Base-by-base conservation (phyloP, 2,113 vertebrate species). In the Rhabdomys dilectus region DNA sequence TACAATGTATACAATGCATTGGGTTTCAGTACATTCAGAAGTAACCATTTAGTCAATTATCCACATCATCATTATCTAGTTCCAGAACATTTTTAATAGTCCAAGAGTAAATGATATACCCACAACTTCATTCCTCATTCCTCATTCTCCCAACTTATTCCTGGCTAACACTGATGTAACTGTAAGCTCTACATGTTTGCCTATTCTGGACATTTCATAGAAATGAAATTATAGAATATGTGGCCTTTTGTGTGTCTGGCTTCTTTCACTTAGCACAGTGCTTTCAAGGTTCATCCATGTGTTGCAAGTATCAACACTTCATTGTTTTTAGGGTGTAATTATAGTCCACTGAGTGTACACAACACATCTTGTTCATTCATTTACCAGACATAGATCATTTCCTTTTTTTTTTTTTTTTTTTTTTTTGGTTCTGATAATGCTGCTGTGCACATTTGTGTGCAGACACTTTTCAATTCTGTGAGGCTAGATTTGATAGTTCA, bases 1-100 rank as follows among this genome's bases (percentile, higher is more conserved):
- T 26, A 39, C 56, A 60, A 29, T 39, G 36, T 22, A 8, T 88
- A 58, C 24, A 96, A 60, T 76, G 66, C 17, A 87, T 8, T 91
- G 62, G 45, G 42, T 84, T 94, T 73, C 77, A 93, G 34, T 64
- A 51, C 64, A 82, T 70, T 92, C 78, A 78, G 51, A 95, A 21
- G 88, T 60, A 85, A 60, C 24, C 29, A 85, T 53, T 88, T n/a
- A 87, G 31, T 73, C 80, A 73, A 76, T 75, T 53, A 75, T 36
- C 22, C 42, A 13, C 51, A 89, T 56, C 34, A 48, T 26, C 7
- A 73, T 60, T 77, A 87, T 39, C 86, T 94, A 88, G 77, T 91
- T 88, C 90, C 80, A 89, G 84, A 80, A 95, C 45, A 88, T 73
- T 75, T 89, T 95, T 3, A 94, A 70, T 4, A 68, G 48, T 45